Evolutionary conservation across 1,140 invertebrate species (phyloP).

Genomic region (Parasteatoda tepidariorum): DNA sequence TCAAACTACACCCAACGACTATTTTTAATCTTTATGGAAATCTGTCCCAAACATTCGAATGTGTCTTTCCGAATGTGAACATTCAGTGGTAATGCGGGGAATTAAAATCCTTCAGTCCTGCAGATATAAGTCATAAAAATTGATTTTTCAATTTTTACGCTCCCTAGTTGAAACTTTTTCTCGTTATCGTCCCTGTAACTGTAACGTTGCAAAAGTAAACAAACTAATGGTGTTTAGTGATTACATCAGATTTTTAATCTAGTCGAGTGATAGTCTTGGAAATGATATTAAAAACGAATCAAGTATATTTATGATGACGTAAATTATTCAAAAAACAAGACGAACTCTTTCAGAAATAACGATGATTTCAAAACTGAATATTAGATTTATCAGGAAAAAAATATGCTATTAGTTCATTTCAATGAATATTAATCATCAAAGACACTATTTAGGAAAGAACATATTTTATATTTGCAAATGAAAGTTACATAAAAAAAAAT

Average conservation of each 20-base stretch:
- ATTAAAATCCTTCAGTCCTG: no score
- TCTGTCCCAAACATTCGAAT: neutral
- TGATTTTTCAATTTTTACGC: slow-evolving; percentile 48
- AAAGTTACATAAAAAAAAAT: no score
- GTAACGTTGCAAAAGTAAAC: slow-evolving; percentile 32
- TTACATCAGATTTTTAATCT: slow-evolving; percentile 54
- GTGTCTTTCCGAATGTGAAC: no score
- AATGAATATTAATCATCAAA: no score
- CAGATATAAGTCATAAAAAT: slow-evolving; percentile 39
- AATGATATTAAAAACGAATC: slow-evolving; percentile 55
- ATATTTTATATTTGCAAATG: no score
- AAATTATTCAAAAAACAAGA: slow-evolving; percentile 29
- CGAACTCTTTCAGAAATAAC: no score
- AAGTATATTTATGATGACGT: slow-evolving; percentile 42
- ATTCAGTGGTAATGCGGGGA: no score
- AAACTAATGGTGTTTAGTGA: slow-evolving; percentile 58
- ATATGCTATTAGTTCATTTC: no score
- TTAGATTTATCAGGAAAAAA: no score
- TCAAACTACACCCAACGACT: no score
- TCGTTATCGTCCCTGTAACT: slow-evolving; percentile 2
- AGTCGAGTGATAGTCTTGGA: slow-evolving; percentile 31
- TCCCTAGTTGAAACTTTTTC: slow-evolving; percentile 12
- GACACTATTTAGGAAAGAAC: no score
- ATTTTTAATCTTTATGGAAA: neutral
- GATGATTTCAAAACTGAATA: no score